Conservation (phyloP, 2,797 vertebrate species). For the Geotrypetes seraphini region DNA sequence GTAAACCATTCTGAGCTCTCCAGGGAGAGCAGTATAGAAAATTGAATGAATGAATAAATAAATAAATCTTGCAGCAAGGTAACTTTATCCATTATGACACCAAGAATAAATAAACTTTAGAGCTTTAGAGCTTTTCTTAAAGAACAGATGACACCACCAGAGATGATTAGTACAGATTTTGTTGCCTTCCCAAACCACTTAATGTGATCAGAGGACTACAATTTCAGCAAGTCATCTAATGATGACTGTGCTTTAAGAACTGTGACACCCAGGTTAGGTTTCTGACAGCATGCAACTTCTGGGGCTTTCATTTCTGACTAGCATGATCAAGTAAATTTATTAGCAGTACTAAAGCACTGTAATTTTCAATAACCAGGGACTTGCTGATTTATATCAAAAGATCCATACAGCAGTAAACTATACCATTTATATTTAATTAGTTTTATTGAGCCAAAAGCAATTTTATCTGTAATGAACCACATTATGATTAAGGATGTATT, state of each 20-base stretch:
- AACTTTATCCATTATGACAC: conserved; percentile 44
- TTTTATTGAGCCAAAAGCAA: conserved; percentile 75
- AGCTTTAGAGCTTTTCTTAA: conserved; percentile 41
- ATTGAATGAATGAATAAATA: no score
- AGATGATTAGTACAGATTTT: conserved; percentile 55
- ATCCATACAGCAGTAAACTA: conserved; percentile 75
- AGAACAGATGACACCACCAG: conserved; percentile 53
- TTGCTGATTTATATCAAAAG: conserved; percentile 75
- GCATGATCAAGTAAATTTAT: conserved; percentile 75
- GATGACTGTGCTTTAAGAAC: conserved; percentile 39
- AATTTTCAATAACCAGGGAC: conserved; percentile 78
- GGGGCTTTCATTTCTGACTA: conserved; percentile 34
- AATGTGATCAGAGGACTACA: conserved; percentile 79
- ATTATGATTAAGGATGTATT: conserved; percentile 78
- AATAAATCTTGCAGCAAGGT: conserved; percentile 37
- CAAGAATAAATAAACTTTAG: conserved; percentile 20
- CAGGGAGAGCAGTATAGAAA: no score
- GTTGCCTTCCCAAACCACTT: conserved; percentile 68
- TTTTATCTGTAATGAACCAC: conserved; percentile 76
- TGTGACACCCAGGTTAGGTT: conserved; percentile 42
- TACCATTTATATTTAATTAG: conserved; percentile 86
- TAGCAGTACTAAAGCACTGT: conserved; percentile 68
- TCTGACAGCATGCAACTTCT: conserved; percentile 20
- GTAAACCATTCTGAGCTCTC: no score
- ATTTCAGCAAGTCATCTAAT: conserved; percentile 67